Conservation (phyloP, 2,888 invertebrate species). For the Melanophora roralis region DNA sequence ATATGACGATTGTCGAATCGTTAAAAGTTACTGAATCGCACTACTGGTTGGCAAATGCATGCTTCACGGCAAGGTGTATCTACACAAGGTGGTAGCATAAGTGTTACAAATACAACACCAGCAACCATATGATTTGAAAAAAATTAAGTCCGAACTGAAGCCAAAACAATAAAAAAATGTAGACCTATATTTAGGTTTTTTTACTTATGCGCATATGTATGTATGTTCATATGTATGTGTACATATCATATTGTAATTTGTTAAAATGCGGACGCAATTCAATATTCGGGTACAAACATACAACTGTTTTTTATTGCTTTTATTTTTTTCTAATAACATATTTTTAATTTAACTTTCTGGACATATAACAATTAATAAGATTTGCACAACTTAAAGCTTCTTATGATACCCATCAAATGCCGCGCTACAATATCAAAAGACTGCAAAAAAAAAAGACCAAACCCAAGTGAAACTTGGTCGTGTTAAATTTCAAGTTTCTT, state of each 20-base stretch:
- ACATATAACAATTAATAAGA: slow-evolving; percentile 33
- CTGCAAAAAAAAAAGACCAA: not conserved
- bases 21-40: no score
- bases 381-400: slow-evolving; percentile 10
- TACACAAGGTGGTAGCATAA: no score
- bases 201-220: no score
- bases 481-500: not conserved
- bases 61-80: no score
- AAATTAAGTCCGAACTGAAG: no score
- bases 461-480: slow-evolving; percentile 36
- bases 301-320: slow-evolving; percentile 20
- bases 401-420: slow-evolving; percentile 9
- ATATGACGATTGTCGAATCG: no score
- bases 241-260: slow-evolving; percentile 37
- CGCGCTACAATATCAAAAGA: not conserved
- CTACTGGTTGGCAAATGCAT: no score
- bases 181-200: no score
- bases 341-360: slow-evolving; percentile 9
- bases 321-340: not conserved
- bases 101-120: no score
- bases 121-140: no score
- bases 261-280: slow-evolving; percentile 48
- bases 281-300: not conserved
- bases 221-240: no score
- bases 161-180: no score